Percentiles rank a stretch among this genome's conserved stretches.
phyloP scores from a whole-genome alignment of 1,140 invertebrate species.

The Pseudomyrmex pallidus region DNA sequence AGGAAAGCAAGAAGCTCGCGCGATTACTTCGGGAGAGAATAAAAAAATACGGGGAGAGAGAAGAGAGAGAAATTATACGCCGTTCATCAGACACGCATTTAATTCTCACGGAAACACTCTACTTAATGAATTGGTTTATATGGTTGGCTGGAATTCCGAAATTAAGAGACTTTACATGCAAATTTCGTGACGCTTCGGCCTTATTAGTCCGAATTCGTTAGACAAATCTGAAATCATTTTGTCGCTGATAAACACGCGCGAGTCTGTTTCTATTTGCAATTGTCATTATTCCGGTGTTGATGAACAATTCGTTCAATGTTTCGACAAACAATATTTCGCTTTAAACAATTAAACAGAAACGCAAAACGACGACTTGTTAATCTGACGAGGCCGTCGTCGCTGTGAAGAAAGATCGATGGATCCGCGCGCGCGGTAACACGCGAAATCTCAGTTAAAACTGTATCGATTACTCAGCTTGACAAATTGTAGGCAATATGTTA shows the following conservation, averaged over 20 bases:
- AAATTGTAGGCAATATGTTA: background rate
- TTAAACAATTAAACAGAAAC: background rate
- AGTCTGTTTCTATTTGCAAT: background rate
- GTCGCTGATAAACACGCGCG: background rate
- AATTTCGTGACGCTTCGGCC: background rate
- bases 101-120: conserved; percentile 33
- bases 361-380: background rate
- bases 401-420: background rate
- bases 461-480: conserved; percentile 15
- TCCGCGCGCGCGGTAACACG: background rate
- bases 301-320: background rate
- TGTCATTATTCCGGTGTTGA: background rate
- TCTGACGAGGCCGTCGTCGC: background rate
- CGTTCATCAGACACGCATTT: conserved; percentile 10
- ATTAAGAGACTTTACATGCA: background rate
- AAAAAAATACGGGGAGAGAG: no score
- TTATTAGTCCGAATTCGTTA: background rate
- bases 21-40: no score
- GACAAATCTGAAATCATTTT: background rate
- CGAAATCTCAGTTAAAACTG: conserved; percentile 20
- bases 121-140: conserved; percentile 26
- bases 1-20: conserved; percentile 6
- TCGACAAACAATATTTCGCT: background rate
- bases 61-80: background rate
- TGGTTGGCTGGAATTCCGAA: conserved; percentile 8